A percentile compares a stretch with the other conserved stretches of the same genome.
Conservation (phyloP, 2,797 vertebrate species). For the Urocyon cinereoargenteus region DNA sequence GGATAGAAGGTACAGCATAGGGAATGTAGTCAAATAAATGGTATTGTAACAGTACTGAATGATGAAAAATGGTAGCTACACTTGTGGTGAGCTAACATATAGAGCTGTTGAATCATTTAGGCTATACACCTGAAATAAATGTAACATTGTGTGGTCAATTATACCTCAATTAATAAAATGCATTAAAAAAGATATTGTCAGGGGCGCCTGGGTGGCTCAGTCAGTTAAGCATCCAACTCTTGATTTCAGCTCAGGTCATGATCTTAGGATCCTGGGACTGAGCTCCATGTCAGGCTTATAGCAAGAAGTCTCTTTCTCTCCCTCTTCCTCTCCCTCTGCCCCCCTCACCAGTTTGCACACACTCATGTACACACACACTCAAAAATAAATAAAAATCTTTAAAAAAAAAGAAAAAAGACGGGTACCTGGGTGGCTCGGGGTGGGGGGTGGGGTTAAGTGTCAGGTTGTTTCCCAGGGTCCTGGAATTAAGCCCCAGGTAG, state of each 20-base stretch:
- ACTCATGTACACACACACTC: background rate
- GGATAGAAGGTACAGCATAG: background rate
- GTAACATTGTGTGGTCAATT: background rate
- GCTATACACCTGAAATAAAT: background rate
- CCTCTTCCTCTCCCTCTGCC: background rate
- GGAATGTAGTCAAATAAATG: background rate
- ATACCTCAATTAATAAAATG: background rate
- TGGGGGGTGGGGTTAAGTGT: background rate
- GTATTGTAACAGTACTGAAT: background rate
- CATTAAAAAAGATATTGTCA: background rate
- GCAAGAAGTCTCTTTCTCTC: background rate
- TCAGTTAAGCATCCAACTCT: background rate
- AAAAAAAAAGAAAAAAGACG: background rate
- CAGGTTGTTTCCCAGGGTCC: background rate
- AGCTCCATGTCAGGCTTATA: background rate
- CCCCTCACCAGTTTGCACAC: background rate
- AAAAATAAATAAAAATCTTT: background rate
- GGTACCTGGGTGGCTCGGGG: background rate
- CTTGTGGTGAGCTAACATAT: background rate
- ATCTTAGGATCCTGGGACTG: background rate
- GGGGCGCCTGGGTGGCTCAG: background rate
- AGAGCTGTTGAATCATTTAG: background rate
- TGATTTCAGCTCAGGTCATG: background rate
- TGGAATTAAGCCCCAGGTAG: background rate
- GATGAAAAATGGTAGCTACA: background rate